phyloP scores from a whole-genome alignment of 2,113 vertebrate genomes.

The Notarius lentiginosus region DNA sequence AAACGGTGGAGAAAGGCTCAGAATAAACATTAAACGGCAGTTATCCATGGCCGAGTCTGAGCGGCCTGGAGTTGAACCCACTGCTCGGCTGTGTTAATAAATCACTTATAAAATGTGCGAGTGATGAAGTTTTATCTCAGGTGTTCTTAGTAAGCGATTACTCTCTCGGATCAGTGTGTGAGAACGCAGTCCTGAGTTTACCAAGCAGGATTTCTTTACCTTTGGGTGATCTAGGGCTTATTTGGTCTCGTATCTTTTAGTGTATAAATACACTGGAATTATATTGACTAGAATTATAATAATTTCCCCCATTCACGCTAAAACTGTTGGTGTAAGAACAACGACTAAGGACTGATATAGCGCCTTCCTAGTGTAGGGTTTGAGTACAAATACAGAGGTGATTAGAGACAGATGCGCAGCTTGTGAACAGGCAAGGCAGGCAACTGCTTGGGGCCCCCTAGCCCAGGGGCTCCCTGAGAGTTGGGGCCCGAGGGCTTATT shows the following conservation, averaged over 20 bases:
- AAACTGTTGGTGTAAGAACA: too few relatives aligned
- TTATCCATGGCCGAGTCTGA: background rate
- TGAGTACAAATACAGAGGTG: too few relatives aligned
- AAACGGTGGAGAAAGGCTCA: background rate
- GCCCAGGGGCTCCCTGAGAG: too few relatives aligned
- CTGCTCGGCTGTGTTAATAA: background rate
- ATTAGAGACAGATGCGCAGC: too few relatives aligned
- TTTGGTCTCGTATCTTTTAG: background rate
- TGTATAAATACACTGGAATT: background rate
- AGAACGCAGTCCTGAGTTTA: background rate
- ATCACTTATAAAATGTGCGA: background rate
- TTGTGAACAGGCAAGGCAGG: too few relatives aligned
- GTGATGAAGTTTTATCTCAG: background rate
- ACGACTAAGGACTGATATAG: too few relatives aligned
- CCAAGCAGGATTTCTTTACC: background rate
- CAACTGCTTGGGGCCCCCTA: too few relatives aligned
- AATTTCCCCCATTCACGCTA: too few relatives aligned
- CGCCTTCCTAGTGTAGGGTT: too few relatives aligned
- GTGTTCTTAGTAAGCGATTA: slow-evolving; percentile 9
- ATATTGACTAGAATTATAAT: too few relatives aligned
- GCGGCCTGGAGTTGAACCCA: background rate
- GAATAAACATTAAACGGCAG: background rate
- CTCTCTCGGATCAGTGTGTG: background rate
- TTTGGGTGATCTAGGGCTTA: background rate
- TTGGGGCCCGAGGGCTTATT: too few relatives aligned